These are phyloP conservation scores for Melitaea cinxia DNA, from an alignment of 1,140 invertebrate species.

Conservation along the genomic window DNA sequence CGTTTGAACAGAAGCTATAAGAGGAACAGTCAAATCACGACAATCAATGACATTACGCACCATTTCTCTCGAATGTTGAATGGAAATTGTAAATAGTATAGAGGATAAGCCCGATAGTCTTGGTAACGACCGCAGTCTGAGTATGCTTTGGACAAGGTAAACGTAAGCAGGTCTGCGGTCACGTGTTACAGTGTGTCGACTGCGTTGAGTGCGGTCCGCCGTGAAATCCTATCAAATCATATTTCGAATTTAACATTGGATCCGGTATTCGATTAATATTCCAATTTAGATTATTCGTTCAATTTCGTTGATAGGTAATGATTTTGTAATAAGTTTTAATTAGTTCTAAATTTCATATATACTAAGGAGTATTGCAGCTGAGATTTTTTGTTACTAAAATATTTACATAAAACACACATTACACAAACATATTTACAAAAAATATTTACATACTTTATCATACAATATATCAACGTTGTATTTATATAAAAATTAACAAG, in stretches of 20 bases:
- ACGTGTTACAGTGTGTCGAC: neutral
- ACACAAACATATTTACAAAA: too few species aligned
- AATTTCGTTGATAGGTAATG: too few species aligned
- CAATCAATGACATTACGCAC: conserved; percentile 35
- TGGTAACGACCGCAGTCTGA: conserved; percentile 36
- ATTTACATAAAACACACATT: too few species aligned
- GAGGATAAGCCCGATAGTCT: conserved; percentile 48
- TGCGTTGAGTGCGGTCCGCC: conserved; percentile 1
- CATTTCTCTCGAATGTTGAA: conserved; percentile 38
- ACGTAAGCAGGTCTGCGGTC: conserved; percentile 19
- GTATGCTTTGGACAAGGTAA: neutral
- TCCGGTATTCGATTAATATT: neutral
- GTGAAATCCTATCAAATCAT: conserved; percentile 5
- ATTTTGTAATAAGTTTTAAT: too few species aligned
- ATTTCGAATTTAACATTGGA: conserved; percentile 5
- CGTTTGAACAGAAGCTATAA: conserved; percentile 8
- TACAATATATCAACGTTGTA: neutral
- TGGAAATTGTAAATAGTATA: conserved; percentile 37
- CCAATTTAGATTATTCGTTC: neutral
- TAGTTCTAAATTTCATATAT: too few species aligned
- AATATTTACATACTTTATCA: too few species aligned
- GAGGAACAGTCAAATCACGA: conserved; percentile 7
- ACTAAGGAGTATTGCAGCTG: too few species aligned
- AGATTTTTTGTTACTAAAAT: too few species aligned
- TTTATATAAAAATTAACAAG: neutral